A percentile compares a stretch with the other conserved stretches of the same genome.
Conservation (phyloP, 1,140 invertebrate species). For the Drosophila insularis region DNA sequence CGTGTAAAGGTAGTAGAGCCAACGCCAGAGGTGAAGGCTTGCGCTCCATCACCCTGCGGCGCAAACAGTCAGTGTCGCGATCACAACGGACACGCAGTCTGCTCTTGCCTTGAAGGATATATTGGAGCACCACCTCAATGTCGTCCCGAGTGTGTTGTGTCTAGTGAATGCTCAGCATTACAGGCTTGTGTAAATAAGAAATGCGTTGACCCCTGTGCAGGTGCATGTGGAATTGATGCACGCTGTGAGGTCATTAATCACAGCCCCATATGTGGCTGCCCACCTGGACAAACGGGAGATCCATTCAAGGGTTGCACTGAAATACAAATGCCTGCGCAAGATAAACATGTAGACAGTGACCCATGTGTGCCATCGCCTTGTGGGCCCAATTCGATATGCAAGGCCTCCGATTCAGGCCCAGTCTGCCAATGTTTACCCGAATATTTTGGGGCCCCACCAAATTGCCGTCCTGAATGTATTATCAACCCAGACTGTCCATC, state of each 20-base stretch:
- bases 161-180: conserved; percentile 90
- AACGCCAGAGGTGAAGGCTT: conserved; percentile 87
- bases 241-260: conserved; percentile 93
- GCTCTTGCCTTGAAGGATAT: conserved; percentile 90
- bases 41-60: conserved; percentile 88
- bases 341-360: conserved; percentile 79
- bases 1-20: conserved; percentile 82
- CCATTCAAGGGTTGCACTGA: conserved; percentile 90
- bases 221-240: conserved; percentile 91
- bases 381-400: conserved; percentile 87
- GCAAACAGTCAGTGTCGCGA: conserved; percentile 90
- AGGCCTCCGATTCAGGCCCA: conserved; percentile 84
- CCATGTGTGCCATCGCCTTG: conserved; percentile 88
- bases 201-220: conserved; percentile 92
- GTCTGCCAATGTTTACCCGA: conserved; percentile 87
- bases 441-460: conserved; percentile 89
- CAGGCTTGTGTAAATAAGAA: conserved; percentile 92
- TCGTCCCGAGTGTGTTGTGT: conserved; percentile 92
- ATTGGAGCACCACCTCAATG: conserved; percentile 90
- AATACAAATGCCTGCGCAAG: conserved; percentile 80
- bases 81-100: conserved; percentile 88
- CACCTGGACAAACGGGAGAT: conserved; percentile 91
- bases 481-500: conserved; percentile 88
- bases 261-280: conserved; percentile 91
- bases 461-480: conserved; percentile 89